Evolutionary conservation across 2,888 invertebrate genomes (phyloP).

Genomic region (Alitta virens): DNA sequence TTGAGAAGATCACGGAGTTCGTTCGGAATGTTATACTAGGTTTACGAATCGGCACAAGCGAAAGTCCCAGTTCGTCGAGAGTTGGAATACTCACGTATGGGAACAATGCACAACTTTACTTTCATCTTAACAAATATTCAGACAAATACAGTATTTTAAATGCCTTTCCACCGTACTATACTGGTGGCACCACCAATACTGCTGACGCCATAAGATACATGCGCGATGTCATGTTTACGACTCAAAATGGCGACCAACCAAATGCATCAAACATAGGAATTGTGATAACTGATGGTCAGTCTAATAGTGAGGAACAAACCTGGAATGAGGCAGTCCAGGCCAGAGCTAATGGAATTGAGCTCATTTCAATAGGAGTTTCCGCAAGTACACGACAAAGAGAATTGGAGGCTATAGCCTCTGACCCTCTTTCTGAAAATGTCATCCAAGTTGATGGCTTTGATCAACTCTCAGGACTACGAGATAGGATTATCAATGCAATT

Average conservation of each 20-base stretch:
- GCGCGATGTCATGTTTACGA: constrained; percentile 21
- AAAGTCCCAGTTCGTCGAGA: not conserved
- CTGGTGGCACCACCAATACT: constrained; percentile 17
- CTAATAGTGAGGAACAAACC: constrained; percentile 15
- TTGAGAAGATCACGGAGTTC: constrained; percentile 22
- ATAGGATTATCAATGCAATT: constrained; percentile 13
- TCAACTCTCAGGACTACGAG: constrained; percentile 10
- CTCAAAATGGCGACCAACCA: constrained; percentile 8
- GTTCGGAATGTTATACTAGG: constrained; percentile 9
- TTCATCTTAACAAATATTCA: constrained; percentile 5
- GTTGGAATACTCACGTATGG: constrained; percentile 11
- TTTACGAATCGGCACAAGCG: constrained; percentile 10
- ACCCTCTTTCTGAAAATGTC: constrained; percentile 32
- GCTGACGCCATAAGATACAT: constrained; percentile 18
- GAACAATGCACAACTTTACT: constrained; percentile 3
- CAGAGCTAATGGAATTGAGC: constrained; percentile 16
- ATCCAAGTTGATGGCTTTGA: constrained; percentile 16
- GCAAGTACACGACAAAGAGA: constrained; percentile 31
- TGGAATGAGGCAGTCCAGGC: constrained; percentile 23
- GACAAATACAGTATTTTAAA: constrained; percentile 15
- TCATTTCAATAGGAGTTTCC: constrained; percentile 17
- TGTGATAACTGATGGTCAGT: constrained; percentile 13
- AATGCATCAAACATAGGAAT: constrained; percentile 5
- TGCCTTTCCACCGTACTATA: constrained; percentile 18
- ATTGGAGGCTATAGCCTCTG: constrained; percentile 37